phyloP scores from a whole-genome alignment of 2,797 vertebrate species.

The Pampus argenteus region DNA sequence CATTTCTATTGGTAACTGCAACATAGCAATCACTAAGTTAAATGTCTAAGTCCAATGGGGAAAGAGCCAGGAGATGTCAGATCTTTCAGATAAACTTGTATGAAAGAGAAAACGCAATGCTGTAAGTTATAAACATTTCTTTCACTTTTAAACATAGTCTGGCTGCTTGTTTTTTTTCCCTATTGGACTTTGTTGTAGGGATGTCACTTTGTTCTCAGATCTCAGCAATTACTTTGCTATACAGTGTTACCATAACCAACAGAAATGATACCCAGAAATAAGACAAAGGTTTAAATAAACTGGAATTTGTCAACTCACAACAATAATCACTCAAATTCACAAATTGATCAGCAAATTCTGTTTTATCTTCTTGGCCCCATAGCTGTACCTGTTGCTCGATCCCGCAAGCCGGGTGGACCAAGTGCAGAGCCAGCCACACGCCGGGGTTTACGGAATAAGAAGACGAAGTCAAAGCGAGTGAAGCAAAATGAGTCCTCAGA shows the following conservation, averaged over 20 bases:
- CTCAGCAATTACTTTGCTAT: no score
- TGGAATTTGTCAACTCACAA: background rate
- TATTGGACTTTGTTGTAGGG: background rate
- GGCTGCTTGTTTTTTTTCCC: no score
- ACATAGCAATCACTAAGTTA: background rate
- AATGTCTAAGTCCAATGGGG: background rate
- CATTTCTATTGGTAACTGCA: background rate
- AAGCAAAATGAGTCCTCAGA: conserved; percentile 89
- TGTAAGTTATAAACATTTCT: background rate
- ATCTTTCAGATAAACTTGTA: background rate
- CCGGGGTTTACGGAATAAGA: conserved; percentile 86
- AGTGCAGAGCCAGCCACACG: conserved; percentile 72
- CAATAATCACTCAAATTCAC: background rate
- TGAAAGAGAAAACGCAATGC: background rate
- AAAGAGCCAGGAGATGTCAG: background rate
- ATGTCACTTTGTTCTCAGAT: no score
- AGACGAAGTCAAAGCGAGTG: conserved; percentile 89
- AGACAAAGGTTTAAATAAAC: background rate
- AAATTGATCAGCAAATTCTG: background rate
- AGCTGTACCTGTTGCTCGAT: conserved; percentile 69
- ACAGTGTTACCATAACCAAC: background rate
- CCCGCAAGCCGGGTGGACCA: conserved; percentile 72
- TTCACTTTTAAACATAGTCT: no score
- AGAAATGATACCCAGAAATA: background rate
- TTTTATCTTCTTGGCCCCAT: background rate